Base-by-base conservation (phyloP, 2,888 invertebrate genomes). In the Drosophila fungiperda region DNA sequence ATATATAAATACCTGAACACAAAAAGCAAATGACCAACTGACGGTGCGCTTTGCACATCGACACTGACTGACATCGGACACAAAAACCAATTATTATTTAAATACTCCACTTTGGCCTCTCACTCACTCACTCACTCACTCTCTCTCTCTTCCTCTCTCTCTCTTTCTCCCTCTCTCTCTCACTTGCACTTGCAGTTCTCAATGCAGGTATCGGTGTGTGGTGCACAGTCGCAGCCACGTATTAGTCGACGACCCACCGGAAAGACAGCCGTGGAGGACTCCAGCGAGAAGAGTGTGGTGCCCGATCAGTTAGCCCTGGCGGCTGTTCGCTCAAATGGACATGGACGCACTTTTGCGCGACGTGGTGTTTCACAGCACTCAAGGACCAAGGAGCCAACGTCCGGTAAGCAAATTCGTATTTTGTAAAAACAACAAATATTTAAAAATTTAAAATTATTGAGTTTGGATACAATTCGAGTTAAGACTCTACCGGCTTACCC, bases 301-400 rank as follows among this genome's bases (percentile, higher is more conserved):
- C 82, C 89, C 2, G 93, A 92, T 78, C 93, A 93, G 78, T 57
- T 91, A 57, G 91, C 92, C 2, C 67, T 91, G 65, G 90, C 93
- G 20, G 85, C 92, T 5, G 83, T 80, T 69, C 90, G 89, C 2
- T 78, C 86, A 0, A 91, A 91, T 61, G 89, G 87, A 11, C 64
- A 80, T 40, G 78, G 78, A 6, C 78, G 81, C 32, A 59, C 23
- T 33, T 81, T 65, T 57, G 65, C 59, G 9, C 68, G 91, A 8
- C 82, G 91, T 6, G 88, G 78, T 5, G 70, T 82, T 5, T 68
- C 68, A 15, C 32, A 90, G 72, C 79, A 80, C 70, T 15, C 55
- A 20, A 68, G 85, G 26, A 36, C 68, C 20, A 89, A 85, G 65
- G 90, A 85, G 1, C n/a, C 32, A 20, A 36, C 35, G 23, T 40